Evolutionary conservation across 2,888 invertebrate genomes (phyloP), one percentile per base, ranked within the genome.

Genomic region (Lampropteryx suffumata): DNA sequence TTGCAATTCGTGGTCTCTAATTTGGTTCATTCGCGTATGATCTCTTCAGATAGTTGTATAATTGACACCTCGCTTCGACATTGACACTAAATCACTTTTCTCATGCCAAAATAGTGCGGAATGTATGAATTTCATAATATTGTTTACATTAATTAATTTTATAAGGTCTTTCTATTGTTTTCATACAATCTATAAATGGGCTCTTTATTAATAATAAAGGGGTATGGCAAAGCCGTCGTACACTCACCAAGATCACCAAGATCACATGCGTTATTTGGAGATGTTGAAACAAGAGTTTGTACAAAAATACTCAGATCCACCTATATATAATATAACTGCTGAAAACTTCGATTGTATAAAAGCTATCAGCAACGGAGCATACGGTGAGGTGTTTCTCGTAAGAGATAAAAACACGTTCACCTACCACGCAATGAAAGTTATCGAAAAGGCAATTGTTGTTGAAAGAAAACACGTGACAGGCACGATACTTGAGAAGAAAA

Each of bases 381-480:
- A 97, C 76, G 98, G 98, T 2, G 92, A 95, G 62, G 98, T 98
- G 9, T 94, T 96, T 77, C 80, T 95, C 45, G 92, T 92, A 24
- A 92, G 91, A 79, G 92, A 95, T 65, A 95, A 93, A 83, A 71
- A 75, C 10, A 84, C 85, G 0, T 91, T 92, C 7, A 84, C 86
- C n/a, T 95, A 92, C 71, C 95, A 93, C 76, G 98, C 98, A 2
- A 95, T 98, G 92, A 98, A 99, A 90, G 93, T 97, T 43, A 91
- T 98, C 60, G 94, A 95, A 55, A 98, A 98, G 84, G 91, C 92
- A 41, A 92, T 95, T 73, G 94, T 98, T 10, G 94, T 98, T n/a
- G 95, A 96, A 79, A 92, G 94, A 69, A 96, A 96, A 76, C 97
- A 97, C 79, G 93, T 97, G n/a, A 93, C 93, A 55, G 97, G 99